Evolutionary conservation across 2,888 invertebrate species (phyloP).

Genomic region (Platycheirus rosarum): DNA sequence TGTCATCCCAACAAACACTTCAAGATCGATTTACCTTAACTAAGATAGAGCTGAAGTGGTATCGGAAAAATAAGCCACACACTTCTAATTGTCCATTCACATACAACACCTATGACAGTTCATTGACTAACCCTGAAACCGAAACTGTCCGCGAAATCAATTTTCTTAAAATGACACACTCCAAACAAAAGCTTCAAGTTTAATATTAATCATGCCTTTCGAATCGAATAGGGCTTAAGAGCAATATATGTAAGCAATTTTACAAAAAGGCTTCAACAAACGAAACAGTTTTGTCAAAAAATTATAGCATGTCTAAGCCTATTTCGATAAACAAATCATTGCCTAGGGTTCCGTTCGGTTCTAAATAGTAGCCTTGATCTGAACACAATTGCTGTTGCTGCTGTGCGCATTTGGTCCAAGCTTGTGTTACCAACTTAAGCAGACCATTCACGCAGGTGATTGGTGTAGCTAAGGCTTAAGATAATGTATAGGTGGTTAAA

Average conservation of each 20-base stretch:
- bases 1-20: conserved; percentile 16
- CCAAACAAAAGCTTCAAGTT: conserved; percentile 8
- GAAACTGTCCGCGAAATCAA: conserved; percentile 11
- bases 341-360: conserved; percentile 22
- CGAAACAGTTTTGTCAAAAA: conserved; percentile 32
- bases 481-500: conserved; percentile 34
- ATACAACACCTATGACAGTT: conserved; percentile 30
- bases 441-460: conserved; percentile 35
- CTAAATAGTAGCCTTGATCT: conserved; percentile 56
- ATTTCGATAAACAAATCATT: conserved; percentile 26
- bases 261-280: not conserved
- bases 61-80: not conserved
- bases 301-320: conserved; percentile 32
- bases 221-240: conserved; percentile 41
- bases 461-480: conserved; percentile 46
- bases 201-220: conserved; percentile 45
- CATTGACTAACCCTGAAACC: conserved; percentile 49
- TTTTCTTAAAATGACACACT: conserved; percentile 26
- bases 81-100: conserved; percentile 5
- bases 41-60: conserved; percentile 28
- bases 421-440: conserved; percentile 27
- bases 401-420: conserved; percentile 32
- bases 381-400: conserved; percentile 13
- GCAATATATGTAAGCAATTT: conserved; percentile 13
- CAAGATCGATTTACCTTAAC: conserved; percentile 16